These are phyloP conservation scores for Masticophis lateralis DNA, from an alignment of 2,797 vertebrate genomes.

Conservation along the genomic window DNA sequence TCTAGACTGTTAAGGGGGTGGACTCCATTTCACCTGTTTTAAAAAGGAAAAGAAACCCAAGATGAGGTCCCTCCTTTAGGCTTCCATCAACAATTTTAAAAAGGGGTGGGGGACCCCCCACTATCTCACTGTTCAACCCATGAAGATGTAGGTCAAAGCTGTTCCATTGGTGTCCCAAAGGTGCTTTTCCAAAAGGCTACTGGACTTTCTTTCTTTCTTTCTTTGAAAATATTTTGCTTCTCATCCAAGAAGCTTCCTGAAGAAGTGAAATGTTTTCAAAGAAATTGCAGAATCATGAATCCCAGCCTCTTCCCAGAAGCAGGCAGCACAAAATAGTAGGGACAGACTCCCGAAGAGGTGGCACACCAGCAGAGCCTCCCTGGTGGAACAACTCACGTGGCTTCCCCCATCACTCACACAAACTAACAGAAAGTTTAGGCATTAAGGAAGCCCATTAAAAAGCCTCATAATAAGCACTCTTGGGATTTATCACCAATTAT, in stretches of 20 bases:
- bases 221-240: too few relatives aligned
- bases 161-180: too few relatives aligned
- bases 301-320: background rate
- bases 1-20: background rate
- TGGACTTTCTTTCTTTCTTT: too few relatives aligned
- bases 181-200: too few relatives aligned
- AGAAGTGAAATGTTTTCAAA: too few relatives aligned
- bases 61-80: background rate
- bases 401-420: slow-evolving; percentile 63
- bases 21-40: background rate
- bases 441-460: slow-evolving; percentile 69
- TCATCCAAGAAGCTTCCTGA: too few relatives aligned
- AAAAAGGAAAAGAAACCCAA: background rate
- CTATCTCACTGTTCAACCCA: background rate
- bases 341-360: slow-evolving; percentile 51
- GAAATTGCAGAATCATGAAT: fast-evolving
- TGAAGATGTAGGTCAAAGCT: background rate
- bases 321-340: slow-evolving; percentile 44
- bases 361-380: slow-evolving; percentile 40
- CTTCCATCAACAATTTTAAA: background rate
- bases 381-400: slow-evolving; percentile 64
- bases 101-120: background rate
- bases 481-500: slow-evolving; percentile 50
- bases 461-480: slow-evolving; percentile 59
- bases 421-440: slow-evolving; percentile 61